These are phyloP conservation scores for Strigamia maritima DNA, from an alignment of 2,888 invertebrate species.

Conservation along the genomic window DNA sequence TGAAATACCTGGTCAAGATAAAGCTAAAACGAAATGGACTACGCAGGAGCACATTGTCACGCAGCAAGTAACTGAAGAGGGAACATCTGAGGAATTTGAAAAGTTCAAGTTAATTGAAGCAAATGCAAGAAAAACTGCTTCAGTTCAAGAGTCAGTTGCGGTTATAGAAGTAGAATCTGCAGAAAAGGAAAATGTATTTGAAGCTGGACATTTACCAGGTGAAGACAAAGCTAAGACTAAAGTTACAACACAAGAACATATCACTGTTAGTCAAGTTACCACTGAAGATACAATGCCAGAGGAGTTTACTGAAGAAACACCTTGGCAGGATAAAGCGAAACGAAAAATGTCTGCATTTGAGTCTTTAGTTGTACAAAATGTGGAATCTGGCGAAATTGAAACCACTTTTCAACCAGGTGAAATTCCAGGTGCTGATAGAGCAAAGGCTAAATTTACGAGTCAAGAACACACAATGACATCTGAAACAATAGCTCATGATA, in stretches of 20 bases:
- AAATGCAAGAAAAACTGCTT: conserved; percentile 34
- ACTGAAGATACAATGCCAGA: conserved; percentile 19
- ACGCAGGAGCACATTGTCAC: conserved; percentile 44
- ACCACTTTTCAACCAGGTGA: conserved; percentile 35
- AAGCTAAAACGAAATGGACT: conserved; percentile 39
- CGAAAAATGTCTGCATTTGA: conserved; percentile 24
- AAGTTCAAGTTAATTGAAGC: neutral
- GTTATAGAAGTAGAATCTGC: conserved; percentile 37
- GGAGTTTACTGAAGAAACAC: conserved; percentile 36
- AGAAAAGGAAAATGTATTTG: conserved; percentile 31
- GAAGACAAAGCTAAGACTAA: conserved; percentile 37
- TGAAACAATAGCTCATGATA: conserved; percentile 19
- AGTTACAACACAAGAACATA: conserved; percentile 36
- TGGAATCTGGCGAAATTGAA: conserved; percentile 40
- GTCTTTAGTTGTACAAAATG: conserved; percentile 28
- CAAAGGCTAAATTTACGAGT: conserved; percentile 33
- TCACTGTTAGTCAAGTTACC: conserved; percentile 41
- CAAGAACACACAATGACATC: conserved; percentile 29
- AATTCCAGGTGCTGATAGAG: conserved; percentile 35
- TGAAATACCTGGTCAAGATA: conserved; percentile 38
- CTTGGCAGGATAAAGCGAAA: conserved; percentile 40
- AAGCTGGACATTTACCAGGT: conserved; percentile 8
- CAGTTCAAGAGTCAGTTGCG: conserved; percentile 39
- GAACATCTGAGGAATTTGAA: conserved; percentile 37
- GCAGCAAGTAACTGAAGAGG: conserved; percentile 42